Evolutionary conservation across 2,113 vertebrate genomes (phyloP).

Genomic region (Epinephelus cyanopodus): DNA sequence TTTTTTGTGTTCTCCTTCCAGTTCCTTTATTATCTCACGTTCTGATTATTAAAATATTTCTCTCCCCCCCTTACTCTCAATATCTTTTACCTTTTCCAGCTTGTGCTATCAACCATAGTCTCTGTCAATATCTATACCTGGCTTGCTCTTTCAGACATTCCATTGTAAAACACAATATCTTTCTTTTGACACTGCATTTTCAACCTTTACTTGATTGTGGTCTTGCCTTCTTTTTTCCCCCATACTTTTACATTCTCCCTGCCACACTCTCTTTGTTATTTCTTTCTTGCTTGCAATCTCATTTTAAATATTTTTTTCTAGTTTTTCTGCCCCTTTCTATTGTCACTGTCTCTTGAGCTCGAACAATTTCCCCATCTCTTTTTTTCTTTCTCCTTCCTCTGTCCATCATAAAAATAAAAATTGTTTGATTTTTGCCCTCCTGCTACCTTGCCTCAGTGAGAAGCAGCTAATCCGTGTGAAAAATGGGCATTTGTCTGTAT

Average conservation of each 20-base stretch:
- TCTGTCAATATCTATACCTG: background rate
- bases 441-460: background rate
- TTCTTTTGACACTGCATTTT: background rate
- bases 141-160: constrained; percentile 16
- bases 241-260: background rate
- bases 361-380: background rate
- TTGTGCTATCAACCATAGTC: background rate
- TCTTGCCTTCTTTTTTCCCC: background rate
- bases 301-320: background rate
- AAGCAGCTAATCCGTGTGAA: constrained; percentile 19
- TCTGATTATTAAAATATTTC: constrained; percentile 25
- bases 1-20: constrained; percentile 22
- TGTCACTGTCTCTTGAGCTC: background rate
- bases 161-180: background rate
- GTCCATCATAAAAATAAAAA: background rate
- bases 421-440: constrained; percentile 3
- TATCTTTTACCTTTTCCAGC: background rate
- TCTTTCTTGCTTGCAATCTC: background rate
- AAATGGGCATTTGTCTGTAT: constrained; percentile 15
- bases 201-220: background rate
- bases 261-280: constrained; percentile 10
- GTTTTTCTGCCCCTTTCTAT: background rate
- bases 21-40: background rate
- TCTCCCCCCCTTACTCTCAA: background rate
- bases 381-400: background rate